A percentile compares a stretch with the other conserved stretches of the same genome.
These are phyloP conservation scores for Hippopotamus amphibius DNA, from an alignment of 2,113 vertebrate genomes.

Conservation along the genomic window DNA sequence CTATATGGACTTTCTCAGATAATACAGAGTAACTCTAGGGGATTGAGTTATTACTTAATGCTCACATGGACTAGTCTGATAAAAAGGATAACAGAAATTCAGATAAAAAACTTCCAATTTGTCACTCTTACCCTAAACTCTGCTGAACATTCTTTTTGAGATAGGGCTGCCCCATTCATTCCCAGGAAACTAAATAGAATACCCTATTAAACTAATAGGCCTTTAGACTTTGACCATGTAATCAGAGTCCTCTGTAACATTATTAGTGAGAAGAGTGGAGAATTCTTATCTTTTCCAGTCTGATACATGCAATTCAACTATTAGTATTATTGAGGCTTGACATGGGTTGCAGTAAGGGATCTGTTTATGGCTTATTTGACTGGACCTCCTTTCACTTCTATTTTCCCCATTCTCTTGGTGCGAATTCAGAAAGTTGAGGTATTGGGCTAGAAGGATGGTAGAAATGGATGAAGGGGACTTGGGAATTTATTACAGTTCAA, in stretches of 20 bases:
- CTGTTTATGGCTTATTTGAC: not conserved
- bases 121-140: not conserved
- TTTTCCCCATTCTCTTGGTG: not conserved
- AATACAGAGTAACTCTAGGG: not conserved
- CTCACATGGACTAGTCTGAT: not conserved
- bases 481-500: not conserved
- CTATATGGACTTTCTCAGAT: not conserved
- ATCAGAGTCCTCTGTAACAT: not conserved
- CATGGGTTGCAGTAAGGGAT: not conserved
- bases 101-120: not conserved
- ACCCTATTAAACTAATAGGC: not conserved
- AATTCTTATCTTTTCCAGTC: not conserved
- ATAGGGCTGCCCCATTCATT: not conserved
- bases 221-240: not conserved
- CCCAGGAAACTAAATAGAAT: not conserved
- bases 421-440: not conserved
- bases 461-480: not conserved
- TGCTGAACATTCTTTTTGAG: not conserved
- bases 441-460: not conserved
- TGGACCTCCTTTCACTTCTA: not conserved
- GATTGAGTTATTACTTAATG: not conserved
- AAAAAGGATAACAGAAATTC: slow-evolving; percentile 22
- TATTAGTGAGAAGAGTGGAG: not conserved
- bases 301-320: not conserved
- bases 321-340: not conserved